Conservation (phyloP, 2,797 vertebrate genomes). For the Megaceryle alcyon region DNA sequence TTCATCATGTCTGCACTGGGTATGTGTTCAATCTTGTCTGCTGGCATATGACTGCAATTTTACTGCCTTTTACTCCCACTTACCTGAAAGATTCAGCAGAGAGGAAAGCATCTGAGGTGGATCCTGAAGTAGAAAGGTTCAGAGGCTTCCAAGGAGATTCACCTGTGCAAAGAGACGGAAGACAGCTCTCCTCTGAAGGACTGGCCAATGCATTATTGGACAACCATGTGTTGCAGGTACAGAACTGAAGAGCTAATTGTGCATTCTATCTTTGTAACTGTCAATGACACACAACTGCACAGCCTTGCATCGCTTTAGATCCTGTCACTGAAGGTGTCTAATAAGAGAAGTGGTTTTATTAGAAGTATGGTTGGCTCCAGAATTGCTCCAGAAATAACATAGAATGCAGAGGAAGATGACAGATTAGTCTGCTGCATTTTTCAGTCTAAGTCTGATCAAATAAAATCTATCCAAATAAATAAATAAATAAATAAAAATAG, state of each 20-base stretch:
- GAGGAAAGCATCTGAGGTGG: neutral
- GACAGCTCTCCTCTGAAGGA: neutral
- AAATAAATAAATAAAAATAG: neutral
- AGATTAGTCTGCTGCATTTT: neutral
- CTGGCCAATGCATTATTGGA: neutral
- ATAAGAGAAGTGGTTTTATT: neutral
- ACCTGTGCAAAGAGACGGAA: neutral
- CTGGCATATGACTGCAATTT: slow-evolving; percentile 60
- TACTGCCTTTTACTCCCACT: slow-evolving; percentile 63
- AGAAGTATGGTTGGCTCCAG: neutral
- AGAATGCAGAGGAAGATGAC: neutral
- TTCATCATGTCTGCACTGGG: slow-evolving; percentile 35
- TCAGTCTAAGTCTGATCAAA: neutral
- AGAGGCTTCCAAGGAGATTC: neutral
- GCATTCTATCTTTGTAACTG: neutral
- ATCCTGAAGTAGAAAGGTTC: neutral
- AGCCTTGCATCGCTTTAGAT: neutral
- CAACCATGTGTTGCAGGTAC: neutral
- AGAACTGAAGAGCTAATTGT: neutral
- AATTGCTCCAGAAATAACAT: neutral
- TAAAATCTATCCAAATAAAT: neutral
- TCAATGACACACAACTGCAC: neutral
- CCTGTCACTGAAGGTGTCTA: neutral
- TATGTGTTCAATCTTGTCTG: slow-evolving; percentile 53
- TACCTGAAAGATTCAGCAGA: slow-evolving; percentile 19